phyloP scores from a whole-genome alignment of 2,888 invertebrate species.

The Diarsia rubi region DNA sequence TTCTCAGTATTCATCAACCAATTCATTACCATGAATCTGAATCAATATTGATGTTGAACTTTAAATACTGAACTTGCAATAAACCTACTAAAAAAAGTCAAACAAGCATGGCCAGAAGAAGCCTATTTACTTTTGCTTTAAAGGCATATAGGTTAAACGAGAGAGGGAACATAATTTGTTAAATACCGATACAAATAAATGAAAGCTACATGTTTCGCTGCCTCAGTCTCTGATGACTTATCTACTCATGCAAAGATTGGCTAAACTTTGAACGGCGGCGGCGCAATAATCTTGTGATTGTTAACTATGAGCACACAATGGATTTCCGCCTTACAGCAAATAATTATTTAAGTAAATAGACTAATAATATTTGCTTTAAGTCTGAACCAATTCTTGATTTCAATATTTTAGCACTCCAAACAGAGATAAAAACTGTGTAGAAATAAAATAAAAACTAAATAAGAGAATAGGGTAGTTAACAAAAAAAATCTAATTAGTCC shows the following conservation, averaged over 20 bases:
- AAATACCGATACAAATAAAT: too few relatives aligned
- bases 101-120: too few relatives aligned
- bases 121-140: too few relatives aligned
- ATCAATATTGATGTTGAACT: constrained; percentile 13
- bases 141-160: too few relatives aligned
- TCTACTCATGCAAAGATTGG: background rate
- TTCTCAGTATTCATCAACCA: background rate
- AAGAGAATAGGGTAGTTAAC: too few relatives aligned
- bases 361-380: constrained; percentile 26
- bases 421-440: background rate
- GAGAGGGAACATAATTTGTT: too few relatives aligned
- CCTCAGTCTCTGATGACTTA: constrained; percentile 2
- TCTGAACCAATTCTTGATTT: constrained; percentile 17
- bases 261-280: background rate
- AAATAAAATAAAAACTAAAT: background rate
- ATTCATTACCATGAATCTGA: background rate
- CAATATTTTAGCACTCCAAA: constrained; percentile 1
- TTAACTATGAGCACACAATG: constrained; percentile 8
- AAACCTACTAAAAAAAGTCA: too few relatives aligned
- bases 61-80: too few relatives aligned
- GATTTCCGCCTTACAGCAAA: constrained; percentile 23
- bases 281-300: background rate
- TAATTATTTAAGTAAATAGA: constrained; percentile 34
- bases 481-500: too few relatives aligned
- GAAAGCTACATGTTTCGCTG: too few relatives aligned